These are phyloP conservation scores for Zoanthus solanderi DNA, from an alignment of 92 coral and sea anemone genomes.

Conservation along the genomic window DNA sequence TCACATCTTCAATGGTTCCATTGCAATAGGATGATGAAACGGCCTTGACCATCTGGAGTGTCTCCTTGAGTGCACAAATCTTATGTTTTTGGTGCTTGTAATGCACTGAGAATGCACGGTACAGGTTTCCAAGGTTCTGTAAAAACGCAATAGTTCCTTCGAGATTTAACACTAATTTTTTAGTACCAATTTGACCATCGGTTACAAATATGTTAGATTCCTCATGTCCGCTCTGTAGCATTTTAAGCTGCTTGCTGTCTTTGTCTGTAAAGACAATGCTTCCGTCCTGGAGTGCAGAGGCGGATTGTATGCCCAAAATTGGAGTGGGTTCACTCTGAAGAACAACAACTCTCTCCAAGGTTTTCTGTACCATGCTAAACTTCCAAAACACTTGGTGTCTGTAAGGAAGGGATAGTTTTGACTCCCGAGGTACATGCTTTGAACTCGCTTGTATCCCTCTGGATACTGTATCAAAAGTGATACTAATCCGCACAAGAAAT, in stretches of 20 bases:
- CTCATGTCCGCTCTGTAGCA: not conserved
- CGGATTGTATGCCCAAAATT: not conserved
- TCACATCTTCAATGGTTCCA: not conserved
- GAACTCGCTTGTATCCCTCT: not conserved
- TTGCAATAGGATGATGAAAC: not conserved
- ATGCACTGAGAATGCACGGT: no score
- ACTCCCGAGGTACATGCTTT: not conserved
- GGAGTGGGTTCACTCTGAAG: not conserved
- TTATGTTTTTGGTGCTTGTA: not conserved
- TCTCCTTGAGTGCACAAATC: not conserved
- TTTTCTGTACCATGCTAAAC: constrained; percentile 40
- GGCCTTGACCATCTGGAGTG: not conserved
- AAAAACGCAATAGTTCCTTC: constrained; percentile 9
- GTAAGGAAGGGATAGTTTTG: constrained; percentile 57
- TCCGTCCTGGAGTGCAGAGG: no score
- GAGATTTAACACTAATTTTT: not conserved
- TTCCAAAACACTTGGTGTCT: constrained; percentile 49
- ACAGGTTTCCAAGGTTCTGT: no score
- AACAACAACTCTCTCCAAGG: not conserved
- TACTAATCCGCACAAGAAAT: not conserved
- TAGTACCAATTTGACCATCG: constrained; percentile 28
- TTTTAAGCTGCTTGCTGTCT: not conserved
- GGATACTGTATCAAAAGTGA: constrained; percentile 46
- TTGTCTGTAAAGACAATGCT: no score
- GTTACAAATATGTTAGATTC: constrained; percentile 17